Evolutionary conservation across 2,113 vertebrate species (phyloP), one percentile per base, ranked within the genome.

Genomic region (Chaetodon auriga): DNA sequence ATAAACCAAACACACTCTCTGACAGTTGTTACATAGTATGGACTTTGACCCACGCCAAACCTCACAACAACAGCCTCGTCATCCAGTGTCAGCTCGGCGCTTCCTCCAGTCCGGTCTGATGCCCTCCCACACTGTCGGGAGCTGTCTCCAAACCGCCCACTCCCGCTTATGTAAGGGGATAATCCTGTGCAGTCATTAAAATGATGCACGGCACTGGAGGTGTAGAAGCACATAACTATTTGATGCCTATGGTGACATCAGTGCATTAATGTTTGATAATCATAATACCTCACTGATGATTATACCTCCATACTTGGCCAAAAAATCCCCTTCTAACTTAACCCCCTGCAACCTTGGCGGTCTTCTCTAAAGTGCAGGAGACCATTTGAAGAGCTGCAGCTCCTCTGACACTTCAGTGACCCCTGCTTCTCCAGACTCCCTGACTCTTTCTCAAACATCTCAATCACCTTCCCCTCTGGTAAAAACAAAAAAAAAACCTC

Each of bases 401-500:
- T 66, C 71, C 71, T 68, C 57, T 89, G 84, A 85, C 88, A 87
- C 80, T 76, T 88, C 74, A 88, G 87, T 85, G 87, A 90, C 75
- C 87, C 74, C 57, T 60, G 62, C 73, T 60, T 48, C 72, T 82
- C 72, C 87, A 92, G 86, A 92, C 90, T 88, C 83, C 75, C 83
- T 41, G 87, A 69, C 84, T 87, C 72, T 83, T 81, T 88, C 87
- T 86, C 89, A 91, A 89, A 92, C 90, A 90, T 92, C 85, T 92
- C 89, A 90, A 91, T 94, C 86, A 91, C 86, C 81, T 90, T 89
- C 87, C 75, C 71, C 75, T 83, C 81, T 78, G 76, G 12, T 75
- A 7, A 19, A 80, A 66, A 68, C 58, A 68, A 87, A 64, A 75
- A 78, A 73, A 70, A 75, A 11, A 30, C 30, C 30, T n/a, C n/a